Evolutionary conservation across 2,113 vertebrate genomes (phyloP).

Genomic region (Calonectris borealis): DNA sequence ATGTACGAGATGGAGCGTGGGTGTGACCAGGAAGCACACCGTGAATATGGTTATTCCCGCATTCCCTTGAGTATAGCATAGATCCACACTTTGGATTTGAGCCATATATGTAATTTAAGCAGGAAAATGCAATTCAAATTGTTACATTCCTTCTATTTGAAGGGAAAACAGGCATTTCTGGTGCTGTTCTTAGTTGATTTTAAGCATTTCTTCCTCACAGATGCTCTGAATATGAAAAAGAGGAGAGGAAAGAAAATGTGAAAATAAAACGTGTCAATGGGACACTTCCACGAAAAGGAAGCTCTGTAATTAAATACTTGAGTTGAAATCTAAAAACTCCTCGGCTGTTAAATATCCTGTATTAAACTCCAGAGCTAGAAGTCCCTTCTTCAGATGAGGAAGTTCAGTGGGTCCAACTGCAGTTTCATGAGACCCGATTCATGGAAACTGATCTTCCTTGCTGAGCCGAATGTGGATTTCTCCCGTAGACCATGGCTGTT

Average conservation of each 20-base stretch:
- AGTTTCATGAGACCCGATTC: background rate
- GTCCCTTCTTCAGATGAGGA: background rate
- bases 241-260: background rate
- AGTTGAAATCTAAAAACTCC: background rate
- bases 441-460: background rate
- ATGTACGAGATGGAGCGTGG: background rate
- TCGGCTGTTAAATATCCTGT: background rate
- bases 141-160: background rate
- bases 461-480: background rate
- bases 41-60: background rate
- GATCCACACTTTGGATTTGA: background rate
- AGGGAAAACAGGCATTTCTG: background rate
- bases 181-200: background rate
- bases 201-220: background rate
- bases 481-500: background rate
- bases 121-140: background rate
- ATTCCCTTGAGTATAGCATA: background rate
- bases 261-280: background rate
- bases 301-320: background rate
- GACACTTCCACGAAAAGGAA: background rate
- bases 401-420: background rate
- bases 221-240: background rate
- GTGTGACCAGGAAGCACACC: background rate
- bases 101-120: background rate
- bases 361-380: background rate